Conservation (phyloP, 1,140 invertebrate species). For the Drosophila lacteicornis region DNA sequence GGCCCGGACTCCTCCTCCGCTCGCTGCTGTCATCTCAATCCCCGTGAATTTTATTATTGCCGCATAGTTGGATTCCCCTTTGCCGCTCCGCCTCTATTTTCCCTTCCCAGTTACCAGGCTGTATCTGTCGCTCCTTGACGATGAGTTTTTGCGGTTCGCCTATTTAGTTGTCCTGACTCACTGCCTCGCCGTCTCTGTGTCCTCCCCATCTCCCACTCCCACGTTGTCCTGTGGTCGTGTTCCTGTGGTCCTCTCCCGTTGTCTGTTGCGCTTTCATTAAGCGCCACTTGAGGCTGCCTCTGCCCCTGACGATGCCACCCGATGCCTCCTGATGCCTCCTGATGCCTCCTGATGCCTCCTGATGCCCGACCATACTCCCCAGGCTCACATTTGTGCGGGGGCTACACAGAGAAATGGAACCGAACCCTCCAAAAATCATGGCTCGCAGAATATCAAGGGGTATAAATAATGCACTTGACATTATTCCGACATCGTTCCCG, state of each 20-base stretch:
- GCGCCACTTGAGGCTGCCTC: conserved; percentile 72
- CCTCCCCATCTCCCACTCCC: conserved; percentile 10
- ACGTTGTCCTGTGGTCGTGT: conserved; percentile 51
- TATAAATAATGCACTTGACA: conserved; percentile 24
- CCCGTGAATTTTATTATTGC: conserved; percentile 79
- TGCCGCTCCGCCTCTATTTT: not conserved
- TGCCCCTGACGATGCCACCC: conserved; percentile 17
- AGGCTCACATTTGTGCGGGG: conserved; percentile 64
- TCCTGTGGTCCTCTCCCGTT: conserved; percentile 55
- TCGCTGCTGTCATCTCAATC: conserved; percentile 65
- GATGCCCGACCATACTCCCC: conserved; percentile 35
- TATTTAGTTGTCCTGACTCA: conserved; percentile 58
- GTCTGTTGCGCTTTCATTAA: conserved; percentile 82
- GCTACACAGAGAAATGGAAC: conserved; percentile 25
- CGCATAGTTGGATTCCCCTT: conserved; percentile 46
- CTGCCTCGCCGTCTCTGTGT: conserved; percentile 10
- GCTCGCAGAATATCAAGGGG: not conserved
- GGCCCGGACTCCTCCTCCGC: conserved; percentile 3
- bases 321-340: conserved; percentile 9
- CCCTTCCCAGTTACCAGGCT: conserved; percentile 20
- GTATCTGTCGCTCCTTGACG: conserved; percentile 54
- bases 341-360: conserved; percentile 1
- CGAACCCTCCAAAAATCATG: not conserved
- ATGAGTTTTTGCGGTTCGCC: conserved; percentile 65
- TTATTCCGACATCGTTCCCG: not conserved